These are phyloP conservation scores for Corythornis cristatus DNA, from an alignment of 2,113 vertebrate species.

Conservation along the genomic window DNA sequence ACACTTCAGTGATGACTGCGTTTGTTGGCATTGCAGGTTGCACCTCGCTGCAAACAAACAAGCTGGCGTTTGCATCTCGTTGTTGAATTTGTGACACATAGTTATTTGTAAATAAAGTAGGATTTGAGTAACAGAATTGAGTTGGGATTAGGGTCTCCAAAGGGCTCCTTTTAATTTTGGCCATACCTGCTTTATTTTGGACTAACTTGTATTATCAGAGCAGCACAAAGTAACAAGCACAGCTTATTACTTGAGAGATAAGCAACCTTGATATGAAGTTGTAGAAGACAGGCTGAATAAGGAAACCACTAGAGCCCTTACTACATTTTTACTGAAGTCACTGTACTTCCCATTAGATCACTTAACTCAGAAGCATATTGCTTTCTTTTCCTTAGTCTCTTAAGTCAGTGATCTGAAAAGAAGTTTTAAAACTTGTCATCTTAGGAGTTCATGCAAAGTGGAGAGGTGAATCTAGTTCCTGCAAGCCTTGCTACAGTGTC, in stretches of 20 bases:
- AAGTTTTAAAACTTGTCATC: not conserved
- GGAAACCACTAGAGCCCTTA: not conserved
- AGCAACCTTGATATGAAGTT: not conserved
- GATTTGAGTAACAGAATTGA: not conserved
- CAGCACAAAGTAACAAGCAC: not conserved
- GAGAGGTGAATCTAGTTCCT: not conserved
- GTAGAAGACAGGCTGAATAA: not conserved
- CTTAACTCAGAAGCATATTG: not conserved
- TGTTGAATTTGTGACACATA: not conserved
- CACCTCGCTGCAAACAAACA: not conserved
- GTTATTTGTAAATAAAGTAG: not conserved
- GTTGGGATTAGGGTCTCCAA: not conserved
- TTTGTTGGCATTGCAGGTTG: not conserved
- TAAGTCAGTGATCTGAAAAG: not conserved
- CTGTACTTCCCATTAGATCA: not conserved
- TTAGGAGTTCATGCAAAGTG: not conserved
- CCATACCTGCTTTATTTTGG: not conserved
- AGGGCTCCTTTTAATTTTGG: not conserved
- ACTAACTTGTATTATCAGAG: not conserved
- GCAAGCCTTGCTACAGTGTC: not conserved
- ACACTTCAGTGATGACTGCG: rapidly evolving
- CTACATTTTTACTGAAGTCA: not conserved
- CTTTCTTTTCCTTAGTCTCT: not conserved
- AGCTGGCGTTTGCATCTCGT: not conserved
- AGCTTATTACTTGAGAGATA: not conserved